phyloP scores from a whole-genome alignment of 2,797 vertebrate genomes.

The Acridotheres tristis region DNA sequence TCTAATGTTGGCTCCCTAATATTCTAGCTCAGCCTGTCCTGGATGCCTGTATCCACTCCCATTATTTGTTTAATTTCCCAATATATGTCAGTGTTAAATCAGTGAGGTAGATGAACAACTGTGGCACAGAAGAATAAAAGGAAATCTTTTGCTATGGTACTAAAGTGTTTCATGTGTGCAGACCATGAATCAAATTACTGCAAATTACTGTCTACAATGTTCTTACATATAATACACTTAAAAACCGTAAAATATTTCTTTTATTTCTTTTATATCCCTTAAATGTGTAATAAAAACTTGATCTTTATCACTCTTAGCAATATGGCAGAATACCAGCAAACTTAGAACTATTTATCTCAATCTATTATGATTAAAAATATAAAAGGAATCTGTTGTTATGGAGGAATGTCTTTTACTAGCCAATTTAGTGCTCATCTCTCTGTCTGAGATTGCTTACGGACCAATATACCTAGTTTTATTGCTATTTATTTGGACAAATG shows the following conservation, averaged over 20 bases:
- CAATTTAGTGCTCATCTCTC: neutral
- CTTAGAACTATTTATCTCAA: neutral
- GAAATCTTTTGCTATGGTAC: neutral
- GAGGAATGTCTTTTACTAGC: neutral
- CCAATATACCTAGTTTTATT: conserved; percentile 22
- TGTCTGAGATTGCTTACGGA: neutral
- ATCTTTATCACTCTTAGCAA: neutral
- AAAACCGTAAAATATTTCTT: neutral
- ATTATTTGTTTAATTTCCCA: neutral
- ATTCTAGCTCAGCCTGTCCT: neutral
- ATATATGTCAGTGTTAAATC: neutral
- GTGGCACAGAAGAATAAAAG: neutral
- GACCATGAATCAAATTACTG: neutral
- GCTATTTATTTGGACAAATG: conserved; percentile 28
- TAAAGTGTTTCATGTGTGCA: neutral
- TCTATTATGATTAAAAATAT: conserved; percentile 21
- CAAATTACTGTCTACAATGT: neutral
- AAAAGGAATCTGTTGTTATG: neutral
- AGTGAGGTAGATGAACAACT: neutral
- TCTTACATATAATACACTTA: neutral
- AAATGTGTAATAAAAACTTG: neutral
- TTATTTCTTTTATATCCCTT: neutral
- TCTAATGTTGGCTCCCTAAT: neutral
- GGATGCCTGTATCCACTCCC: neutral
- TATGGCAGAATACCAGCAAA: neutral